Evolutionary conservation across 2,888 invertebrate genomes (phyloP).

Genomic region (Dasysyrphus albostriatus): DNA sequence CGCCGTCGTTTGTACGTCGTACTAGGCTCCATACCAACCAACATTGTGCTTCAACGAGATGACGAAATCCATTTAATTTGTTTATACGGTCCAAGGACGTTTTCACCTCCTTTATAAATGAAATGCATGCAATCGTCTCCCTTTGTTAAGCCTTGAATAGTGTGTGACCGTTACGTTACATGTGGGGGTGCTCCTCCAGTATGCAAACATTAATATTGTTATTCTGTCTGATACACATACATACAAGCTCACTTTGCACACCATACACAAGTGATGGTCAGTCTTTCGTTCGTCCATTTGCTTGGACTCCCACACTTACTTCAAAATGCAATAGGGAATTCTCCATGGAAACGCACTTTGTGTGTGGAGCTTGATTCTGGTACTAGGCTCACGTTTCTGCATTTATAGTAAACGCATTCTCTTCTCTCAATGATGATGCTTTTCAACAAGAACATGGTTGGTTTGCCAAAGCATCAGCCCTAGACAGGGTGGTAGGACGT

Average conservation of each 20-base stretch:
- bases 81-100: constrained; percentile 70
- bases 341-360: constrained; percentile 36
- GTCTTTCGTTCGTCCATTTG: not conserved
- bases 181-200: constrained; percentile 40
- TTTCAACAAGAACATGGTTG: constrained; percentile 52
- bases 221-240: constrained; percentile 65
- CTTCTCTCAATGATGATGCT: constrained; percentile 53
- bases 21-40: not conserved
- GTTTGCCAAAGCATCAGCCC: constrained; percentile 38
- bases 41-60: constrained; percentile 31
- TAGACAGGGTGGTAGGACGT: constrained; percentile 13
- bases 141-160: constrained; percentile 72
- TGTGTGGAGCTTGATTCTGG: not conserved
- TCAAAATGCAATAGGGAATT: constrained; percentile 27
- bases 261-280: not conserved
- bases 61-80: constrained; percentile 74
- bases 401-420: constrained; percentile 42
- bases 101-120: constrained; percentile 69
- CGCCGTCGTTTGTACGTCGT: no score
- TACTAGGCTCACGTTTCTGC: not conserved
- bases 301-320: not conserved
- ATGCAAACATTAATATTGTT: constrained; percentile 75
- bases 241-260: not conserved
- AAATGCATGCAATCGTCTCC: constrained; percentile 51
- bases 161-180: constrained; percentile 72